phyloP scores from a whole-genome alignment of 1,140 invertebrate genomes.

The Pomacea maculata region DNA sequence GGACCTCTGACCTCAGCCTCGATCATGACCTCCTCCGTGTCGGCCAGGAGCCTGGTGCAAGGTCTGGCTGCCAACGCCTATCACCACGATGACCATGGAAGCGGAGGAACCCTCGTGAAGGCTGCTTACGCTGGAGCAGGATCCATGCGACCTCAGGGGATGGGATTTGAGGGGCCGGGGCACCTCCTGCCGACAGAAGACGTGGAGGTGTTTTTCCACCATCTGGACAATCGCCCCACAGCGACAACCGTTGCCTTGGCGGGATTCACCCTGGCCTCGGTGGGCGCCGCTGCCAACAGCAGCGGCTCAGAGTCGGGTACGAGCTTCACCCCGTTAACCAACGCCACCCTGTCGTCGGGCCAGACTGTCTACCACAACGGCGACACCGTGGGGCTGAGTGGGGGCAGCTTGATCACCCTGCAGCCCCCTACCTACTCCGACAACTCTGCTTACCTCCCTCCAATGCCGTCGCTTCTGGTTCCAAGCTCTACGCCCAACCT shows the following conservation, averaged over 20 bases:
- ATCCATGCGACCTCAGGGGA: not conserved
- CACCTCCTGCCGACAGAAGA: conserved; percentile 35
- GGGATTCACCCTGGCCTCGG: not conserved
- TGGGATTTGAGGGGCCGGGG: conserved; percentile 21
- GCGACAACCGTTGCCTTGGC: conserved; percentile 20
- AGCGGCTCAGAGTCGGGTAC: not conserved
- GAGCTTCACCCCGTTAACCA: conserved; percentile 22
- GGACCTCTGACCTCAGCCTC: not conserved
- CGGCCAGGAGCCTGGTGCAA: conserved; percentile 12
- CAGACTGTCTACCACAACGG: conserved; percentile 26
- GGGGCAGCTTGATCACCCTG: conserved; percentile 17
- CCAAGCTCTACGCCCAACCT: not conserved
- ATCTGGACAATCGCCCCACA: conserved; percentile 26
- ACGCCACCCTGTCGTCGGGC: conserved; percentile 3
- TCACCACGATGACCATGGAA: conserved; percentile 8
- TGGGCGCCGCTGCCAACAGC: not conserved
- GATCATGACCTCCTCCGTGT: conserved; percentile 1
- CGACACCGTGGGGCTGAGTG: not conserved
- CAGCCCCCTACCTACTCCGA: conserved; percentile 28
- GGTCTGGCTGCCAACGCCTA: not conserved
- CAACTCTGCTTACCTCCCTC: conserved; percentile 8
- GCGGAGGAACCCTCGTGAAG: not conserved
- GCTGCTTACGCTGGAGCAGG: not conserved
- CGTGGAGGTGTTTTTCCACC: conserved; percentile 37
- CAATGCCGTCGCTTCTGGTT: conserved; percentile 19